These are phyloP conservation scores for Drosophila kambysellisi DNA, from an alignment of 2,888 invertebrate genomes.

Conservation along the genomic window DNA sequence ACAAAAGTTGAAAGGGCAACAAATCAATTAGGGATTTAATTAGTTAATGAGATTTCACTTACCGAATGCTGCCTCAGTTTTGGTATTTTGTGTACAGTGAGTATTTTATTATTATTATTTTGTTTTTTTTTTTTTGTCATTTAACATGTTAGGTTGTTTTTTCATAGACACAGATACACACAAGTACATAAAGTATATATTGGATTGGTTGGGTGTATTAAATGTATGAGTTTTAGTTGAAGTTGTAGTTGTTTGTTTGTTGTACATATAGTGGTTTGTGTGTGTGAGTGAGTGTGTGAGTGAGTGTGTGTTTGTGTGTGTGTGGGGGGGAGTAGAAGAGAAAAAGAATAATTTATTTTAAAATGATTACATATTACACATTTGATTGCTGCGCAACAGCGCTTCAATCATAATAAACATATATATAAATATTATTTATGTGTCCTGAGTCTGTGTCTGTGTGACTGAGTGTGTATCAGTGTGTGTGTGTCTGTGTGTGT, in stretches of 20 bases:
- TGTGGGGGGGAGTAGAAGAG: constrained; percentile 57
- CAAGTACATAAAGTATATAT: constrained; percentile 61
- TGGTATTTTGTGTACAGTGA: constrained; percentile 21
- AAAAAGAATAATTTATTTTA: constrained; percentile 62
- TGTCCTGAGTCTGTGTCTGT: constrained; percentile 17
- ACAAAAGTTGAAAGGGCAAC: constrained; percentile 8
- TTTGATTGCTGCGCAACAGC: constrained; percentile 41
- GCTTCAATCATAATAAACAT: constrained; percentile 51
- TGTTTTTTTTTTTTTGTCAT: constrained; percentile 9
- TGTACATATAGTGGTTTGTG: constrained; percentile 12
- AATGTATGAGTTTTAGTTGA: constrained; percentile 33
- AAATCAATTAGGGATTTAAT: constrained; percentile 24
- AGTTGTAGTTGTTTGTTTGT: constrained; percentile 14
- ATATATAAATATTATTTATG: constrained; percentile 38
- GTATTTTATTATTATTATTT: constrained; percentile 24
- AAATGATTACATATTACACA: constrained; percentile 53
- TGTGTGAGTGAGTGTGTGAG: constrained; percentile 1
- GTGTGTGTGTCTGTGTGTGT: constrained; percentile 18
- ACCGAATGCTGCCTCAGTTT: constrained; percentile 67
- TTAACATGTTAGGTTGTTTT: constrained; percentile 16
- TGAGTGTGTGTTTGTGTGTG: constrained; percentile 36
- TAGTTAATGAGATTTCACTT: constrained; percentile 49
- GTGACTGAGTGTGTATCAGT: constrained; percentile 6
- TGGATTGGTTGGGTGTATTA: constrained; percentile 39
- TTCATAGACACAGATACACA: constrained; percentile 66